Evolutionary conservation across 2,113 vertebrate genomes (phyloP), one percentile per base, ranked within the genome.

Genomic region (Riparia riparia): DNA sequence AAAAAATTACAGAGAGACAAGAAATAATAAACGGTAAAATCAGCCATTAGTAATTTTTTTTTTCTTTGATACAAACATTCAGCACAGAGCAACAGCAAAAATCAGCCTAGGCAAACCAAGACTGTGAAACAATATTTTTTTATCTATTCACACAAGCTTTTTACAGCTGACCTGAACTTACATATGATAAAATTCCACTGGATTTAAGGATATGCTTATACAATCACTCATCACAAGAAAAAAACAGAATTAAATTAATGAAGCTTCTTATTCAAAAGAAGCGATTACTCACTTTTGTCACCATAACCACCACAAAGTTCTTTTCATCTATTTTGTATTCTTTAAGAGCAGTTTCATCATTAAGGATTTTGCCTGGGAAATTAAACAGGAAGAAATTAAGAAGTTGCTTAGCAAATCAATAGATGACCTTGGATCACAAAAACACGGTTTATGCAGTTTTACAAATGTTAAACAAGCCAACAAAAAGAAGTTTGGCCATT

Each of bases 281-380:
- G 47, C 0, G 0, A n/a, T 74, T 95, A 98, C 98, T 97, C 94
- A 99, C 99, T 98, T 99, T 99, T 97, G 99, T 99, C 96, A 99
- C 99, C 99, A 99, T 99, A 96, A 99, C 98, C 91, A 99, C 99
- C 97, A 99, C 99, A 91, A 99, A 99, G 98, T 99, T 99, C 98
- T 99, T 99, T 97, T 99, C 99, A 86, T 99, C 99, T 78, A 99
- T 99, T 97, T 99, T 99, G 96, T 99, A 99, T 93, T 99, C 99
- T 97, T 99, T 99, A 91, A 99, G 98, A 57, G 98, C 98, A 21
- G 98, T 98, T 90, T 99, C 99, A 98, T 99, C 99, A 86, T 97
- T 99, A 92, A 99, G 99, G 86, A 99, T 99, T 99, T 99, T 99
- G 93, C 99, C 99, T 99, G 96, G 39, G 39, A 96, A 82, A 83